A percentile compares a stretch with the other conserved stretches of the same genome.
phyloP scores from a whole-genome alignment of 2,888 invertebrate genomes.

The Cephus rjabovi region DNA sequence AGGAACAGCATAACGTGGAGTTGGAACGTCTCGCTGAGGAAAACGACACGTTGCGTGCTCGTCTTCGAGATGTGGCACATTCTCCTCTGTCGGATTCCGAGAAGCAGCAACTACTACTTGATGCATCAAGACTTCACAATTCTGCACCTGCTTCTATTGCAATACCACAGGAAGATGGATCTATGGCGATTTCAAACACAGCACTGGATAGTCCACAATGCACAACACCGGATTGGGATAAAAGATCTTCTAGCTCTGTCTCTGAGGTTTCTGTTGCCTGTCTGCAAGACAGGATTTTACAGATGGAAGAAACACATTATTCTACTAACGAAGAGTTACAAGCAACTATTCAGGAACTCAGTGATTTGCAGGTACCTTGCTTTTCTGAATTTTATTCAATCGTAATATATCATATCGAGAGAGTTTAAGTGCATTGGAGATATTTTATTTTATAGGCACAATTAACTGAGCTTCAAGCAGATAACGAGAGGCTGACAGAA shows the following conservation, averaged over 20 bases:
- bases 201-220: conserved; percentile 73
- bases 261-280: conserved; percentile 94
- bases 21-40: conserved; percentile 80
- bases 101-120: conserved; percentile 83
- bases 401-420: not conserved
- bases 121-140: conserved; percentile 78
- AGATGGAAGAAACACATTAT: conserved; percentile 90
- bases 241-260: conserved; percentile 86
- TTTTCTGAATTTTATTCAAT: not conserved
- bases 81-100: conserved; percentile 86
- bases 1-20: conserved; percentile 74
- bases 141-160: conserved; percentile 86
- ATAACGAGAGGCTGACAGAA: conserved; percentile 87
- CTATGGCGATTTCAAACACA: conserved; percentile 31
- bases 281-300: conserved; percentile 91
- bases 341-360: conserved; percentile 92
- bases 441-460: conserved; percentile 71
- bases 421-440: conserved; percentile 49
- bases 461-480: conserved; percentile 86
- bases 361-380: conserved; percentile 81
- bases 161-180: conserved; percentile 53
- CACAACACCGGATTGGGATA: conserved; percentile 90
- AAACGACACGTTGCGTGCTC: conserved; percentile 80
- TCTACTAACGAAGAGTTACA: conserved; percentile 93
- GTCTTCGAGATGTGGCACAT: conserved; percentile 82